Evolutionary conservation across 2,113 vertebrate species (phyloP).

Genomic region (Melanerpes formicivorus): DNA sequence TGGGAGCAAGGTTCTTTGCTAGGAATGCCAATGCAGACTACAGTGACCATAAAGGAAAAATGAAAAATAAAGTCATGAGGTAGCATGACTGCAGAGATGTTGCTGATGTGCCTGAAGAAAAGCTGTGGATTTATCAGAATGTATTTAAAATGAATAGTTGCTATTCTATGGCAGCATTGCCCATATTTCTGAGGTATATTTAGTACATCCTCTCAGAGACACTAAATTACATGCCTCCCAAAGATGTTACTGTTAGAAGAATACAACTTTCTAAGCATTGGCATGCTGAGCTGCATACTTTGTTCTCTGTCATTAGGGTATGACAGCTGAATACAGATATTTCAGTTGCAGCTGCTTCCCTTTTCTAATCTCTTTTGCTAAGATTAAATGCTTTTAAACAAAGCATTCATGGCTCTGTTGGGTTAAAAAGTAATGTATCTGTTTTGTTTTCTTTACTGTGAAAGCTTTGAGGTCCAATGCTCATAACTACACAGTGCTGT

Average conservation of each 20-base stretch:
- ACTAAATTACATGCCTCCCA: background rate
- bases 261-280: background rate
- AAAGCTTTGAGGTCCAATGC: background rate
- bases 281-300: background rate
- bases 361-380: constrained; percentile 4
- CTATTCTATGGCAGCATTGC: background rate
- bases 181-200: background rate
- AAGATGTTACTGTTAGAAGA: background rate
- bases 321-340: background rate
- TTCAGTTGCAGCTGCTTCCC: background rate
- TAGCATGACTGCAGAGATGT: background rate
- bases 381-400: background rate
- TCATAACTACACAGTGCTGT: background rate
- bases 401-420: background rate
- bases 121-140: background rate
- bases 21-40: background rate
- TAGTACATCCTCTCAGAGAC: background rate
- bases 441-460: background rate
- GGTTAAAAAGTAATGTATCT: background rate
- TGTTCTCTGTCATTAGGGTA: background rate
- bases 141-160: background rate
- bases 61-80: background rate
- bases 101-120: background rate
- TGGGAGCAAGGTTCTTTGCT: background rate
- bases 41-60: background rate